Evolutionary conservation across 2,888 invertebrate species (phyloP).

Genomic region (Stenichneumon culpator): DNA sequence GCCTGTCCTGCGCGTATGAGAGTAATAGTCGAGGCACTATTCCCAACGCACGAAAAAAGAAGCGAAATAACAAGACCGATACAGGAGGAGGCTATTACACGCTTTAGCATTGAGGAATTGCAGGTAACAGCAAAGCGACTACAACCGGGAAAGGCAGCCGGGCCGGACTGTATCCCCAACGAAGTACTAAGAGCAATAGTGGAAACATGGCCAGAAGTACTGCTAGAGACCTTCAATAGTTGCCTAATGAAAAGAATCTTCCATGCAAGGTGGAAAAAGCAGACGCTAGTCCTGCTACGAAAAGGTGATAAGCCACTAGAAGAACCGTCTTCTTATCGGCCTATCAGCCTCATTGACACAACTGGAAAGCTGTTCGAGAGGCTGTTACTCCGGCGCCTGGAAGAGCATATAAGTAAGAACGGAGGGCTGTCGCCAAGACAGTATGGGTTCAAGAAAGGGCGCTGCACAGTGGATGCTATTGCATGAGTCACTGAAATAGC

Average conservation of each 20-base stretch:
- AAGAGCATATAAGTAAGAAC: conserved; percentile 17
- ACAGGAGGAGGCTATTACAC: not conserved
- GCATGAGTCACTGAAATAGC: conserved; percentile 17
- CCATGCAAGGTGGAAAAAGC: conserved; percentile 48
- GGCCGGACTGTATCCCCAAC: conserved; percentile 39
- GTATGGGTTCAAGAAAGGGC: conserved; percentile 57
- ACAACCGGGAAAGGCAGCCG: conserved; percentile 31
- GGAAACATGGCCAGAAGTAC: conserved; percentile 36
- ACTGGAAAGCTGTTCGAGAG: conserved; percentile 41
- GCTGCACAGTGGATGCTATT: conserved; percentile 61
- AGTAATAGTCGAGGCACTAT: conserved; percentile 61
- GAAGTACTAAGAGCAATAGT: conserved; percentile 40
- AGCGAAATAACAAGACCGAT: not conserved
- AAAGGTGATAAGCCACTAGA: conserved; percentile 60
- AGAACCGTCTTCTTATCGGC: conserved; percentile 58
- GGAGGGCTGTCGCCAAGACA: conserved; percentile 45
- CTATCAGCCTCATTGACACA: conserved; percentile 50
- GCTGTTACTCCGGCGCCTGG: conserved; percentile 35
- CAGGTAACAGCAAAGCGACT: conserved; percentile 17
- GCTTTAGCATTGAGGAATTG: conserved; percentile 15
- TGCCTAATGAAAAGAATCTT: conserved; percentile 55
- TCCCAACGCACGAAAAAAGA: conserved; percentile 47
- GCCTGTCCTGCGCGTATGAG: conserved; percentile 63
- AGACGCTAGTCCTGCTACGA: conserved; percentile 52
- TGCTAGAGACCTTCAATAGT: conserved; percentile 44